Evolutionary conservation across 2,113 vertebrate genomes (phyloP), one percentile per base, ranked within the genome.

Genomic region (Marmota flaviventris): DNA sequence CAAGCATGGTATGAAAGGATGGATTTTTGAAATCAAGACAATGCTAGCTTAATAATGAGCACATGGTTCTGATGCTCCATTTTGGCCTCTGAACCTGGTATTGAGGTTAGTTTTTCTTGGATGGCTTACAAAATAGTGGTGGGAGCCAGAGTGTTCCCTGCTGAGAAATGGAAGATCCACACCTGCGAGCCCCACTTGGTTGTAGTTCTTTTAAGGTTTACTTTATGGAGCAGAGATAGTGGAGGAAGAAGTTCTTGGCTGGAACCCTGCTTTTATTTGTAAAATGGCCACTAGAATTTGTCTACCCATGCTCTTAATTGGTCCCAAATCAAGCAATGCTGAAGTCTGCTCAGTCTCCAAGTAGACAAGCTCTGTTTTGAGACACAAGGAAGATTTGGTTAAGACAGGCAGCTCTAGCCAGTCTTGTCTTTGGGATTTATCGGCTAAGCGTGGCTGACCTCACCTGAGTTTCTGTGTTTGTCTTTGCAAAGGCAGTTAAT

Each of bases 261-360:
- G n/a, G 51, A 85, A 20, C 42, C 53, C 77, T 61, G 79, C 53
- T 96, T 37, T 70, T 88, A 91, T 77, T 24, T 95, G 81, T 96
- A 63, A 58, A 48, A 73, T 4, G 32, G 45, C 92, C 94, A 32
- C 63, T 61, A 45, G 53, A 53, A 29, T 29, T 27, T 73, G 82
- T 45, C 73, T 61, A 39, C n/a, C 83, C 72, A 9, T 53, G 77
- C 67, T 95, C 81, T 77, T 27, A 51, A 45, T 0, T 94, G 85
- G 45, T 67, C 32, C 37, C 51, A 72, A 84, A 70, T 76, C 56
- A 76, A 89, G 65, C 0, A 16, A 48, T 53, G 34, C 27, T 48
- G 22, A 67, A 18, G 39, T n/a, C 17, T 72, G 45, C 11, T 51
- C 58, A 61, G 37, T n/a, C 18, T 93, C 67, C 14, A 76, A 39